Conservation (phyloP, 1,140 invertebrate genomes). For the Lucilia cuprina region DNA sequence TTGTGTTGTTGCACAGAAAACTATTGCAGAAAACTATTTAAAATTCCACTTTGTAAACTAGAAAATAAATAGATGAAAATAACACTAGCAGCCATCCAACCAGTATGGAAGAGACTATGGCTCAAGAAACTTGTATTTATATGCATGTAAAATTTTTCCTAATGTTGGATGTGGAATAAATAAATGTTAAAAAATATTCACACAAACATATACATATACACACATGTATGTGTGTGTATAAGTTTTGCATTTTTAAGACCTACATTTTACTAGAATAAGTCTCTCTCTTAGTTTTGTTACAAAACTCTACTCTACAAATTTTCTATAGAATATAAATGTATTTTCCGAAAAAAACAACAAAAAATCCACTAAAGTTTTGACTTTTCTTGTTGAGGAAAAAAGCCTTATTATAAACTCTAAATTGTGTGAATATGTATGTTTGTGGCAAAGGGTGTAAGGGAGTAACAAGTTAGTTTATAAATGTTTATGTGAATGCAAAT, state of each 20-base stretch:
- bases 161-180: neutral
- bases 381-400: neutral
- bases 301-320: constrained; percentile 2
- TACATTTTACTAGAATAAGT: constrained; percentile 5
- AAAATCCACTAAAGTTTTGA: constrained; percentile 1
- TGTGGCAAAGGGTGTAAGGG: neutral
- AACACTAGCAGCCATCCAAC: neutral
- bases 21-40: constrained; percentile 17
- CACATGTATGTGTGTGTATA: neutral
- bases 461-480: neutral
- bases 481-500: neutral
- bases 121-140: constrained; percentile 4
- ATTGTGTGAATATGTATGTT: neutral
- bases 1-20: neutral
- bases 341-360: neutral
- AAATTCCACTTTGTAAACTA: constrained; percentile 17
- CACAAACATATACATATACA: neutral
- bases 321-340: neutral
- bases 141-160: neutral
- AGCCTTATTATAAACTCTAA: constrained; percentile 11
- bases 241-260: neutral
- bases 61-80: neutral
- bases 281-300: neutral
- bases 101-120: neutral
- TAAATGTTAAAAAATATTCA: neutral